Percentiles rank a stretch among this genome's conserved stretches.
phyloP scores from a whole-genome alignment of 2,113 vertebrate species.

The Corynorhinus townsendii region DNA sequence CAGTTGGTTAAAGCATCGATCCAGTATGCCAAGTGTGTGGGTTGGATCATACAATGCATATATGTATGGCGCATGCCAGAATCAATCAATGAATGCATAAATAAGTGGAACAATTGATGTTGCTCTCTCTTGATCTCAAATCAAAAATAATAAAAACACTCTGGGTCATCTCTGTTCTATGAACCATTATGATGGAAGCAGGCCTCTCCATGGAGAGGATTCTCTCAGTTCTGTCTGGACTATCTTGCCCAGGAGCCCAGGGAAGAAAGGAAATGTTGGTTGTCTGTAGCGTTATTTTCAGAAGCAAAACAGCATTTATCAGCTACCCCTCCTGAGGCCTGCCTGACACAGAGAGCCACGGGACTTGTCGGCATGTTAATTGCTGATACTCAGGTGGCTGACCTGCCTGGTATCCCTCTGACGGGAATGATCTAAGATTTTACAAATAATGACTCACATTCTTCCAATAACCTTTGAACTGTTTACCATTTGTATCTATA shows the following conservation, averaged over 20 bases:
- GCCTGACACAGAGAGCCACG: neutral
- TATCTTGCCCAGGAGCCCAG: neutral
- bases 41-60: too few species aligned
- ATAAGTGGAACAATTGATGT: too few species aligned
- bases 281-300: neutral
- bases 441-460: neutral
- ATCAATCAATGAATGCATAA: too few species aligned
- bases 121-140: too few species aligned
- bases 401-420: too few species aligned
- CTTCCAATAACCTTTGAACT: too few species aligned
- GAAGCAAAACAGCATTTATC: neutral
- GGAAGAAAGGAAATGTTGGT: neutral
- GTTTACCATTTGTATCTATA: neutral
- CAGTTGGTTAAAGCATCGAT: too few species aligned
- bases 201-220: neutral
- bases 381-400: neutral
- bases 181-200: neutral
- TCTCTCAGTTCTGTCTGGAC: neutral
- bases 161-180: too few species aligned
- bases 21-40: too few species aligned
- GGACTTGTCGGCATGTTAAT: accelerated
- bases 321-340: too few species aligned
- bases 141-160: too few species aligned
- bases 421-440: neutral
- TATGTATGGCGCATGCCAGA: too few species aligned